Base-by-base conservation (phyloP, 2,113 vertebrate genomes). In the Ia io region DNA sequence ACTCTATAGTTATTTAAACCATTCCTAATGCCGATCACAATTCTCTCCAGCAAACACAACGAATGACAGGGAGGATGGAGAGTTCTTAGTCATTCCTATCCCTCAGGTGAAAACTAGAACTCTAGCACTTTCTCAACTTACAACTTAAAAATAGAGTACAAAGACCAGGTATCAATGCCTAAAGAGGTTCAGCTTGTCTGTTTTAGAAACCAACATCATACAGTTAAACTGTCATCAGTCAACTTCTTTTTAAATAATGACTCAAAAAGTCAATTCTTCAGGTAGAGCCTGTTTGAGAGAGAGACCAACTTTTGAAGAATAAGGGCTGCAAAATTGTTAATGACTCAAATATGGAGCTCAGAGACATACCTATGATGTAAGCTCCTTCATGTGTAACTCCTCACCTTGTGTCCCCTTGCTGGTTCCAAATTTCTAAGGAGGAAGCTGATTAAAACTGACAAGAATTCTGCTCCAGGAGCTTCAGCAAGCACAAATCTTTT, bases 371-470 rank as follows among this genome's bases (percentile, higher is more conserved):
- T 74, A 9, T 73, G 73, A 70, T 49, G 5, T 9, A 74, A 78
- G 35, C 25, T 85, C 86, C 79, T 47, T 94, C 59, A 47, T 85
- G 71, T 53, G 56, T 56, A 40, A 84, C 32, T 56, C 65, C 28
- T 65, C 61, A 84, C 71, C 67, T 83, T 28, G 35, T 84, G 35
- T 74, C 20, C 23, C 22, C 7, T 70, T 40, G 28, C n/a, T 87
- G 53, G 4, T 49, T 95, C 77, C 42, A 84, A 82, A 88, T 65
- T 95, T 53, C 42, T 92, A 69, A 96, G 61, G 7, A 85, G 69
- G 63, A 63, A 44, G 49, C 30, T 74, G 83, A 94, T 79, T 83
- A 37, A 96, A 97, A 95, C 37, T 16, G 80, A 95, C 84, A 90
- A 88, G 77, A 94, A 88, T 88, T 44, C 28, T 92, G 76, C 47